Evolutionary conservation across 2,888 invertebrate species (phyloP).

Genomic region (Ptilodon capucinus): DNA sequence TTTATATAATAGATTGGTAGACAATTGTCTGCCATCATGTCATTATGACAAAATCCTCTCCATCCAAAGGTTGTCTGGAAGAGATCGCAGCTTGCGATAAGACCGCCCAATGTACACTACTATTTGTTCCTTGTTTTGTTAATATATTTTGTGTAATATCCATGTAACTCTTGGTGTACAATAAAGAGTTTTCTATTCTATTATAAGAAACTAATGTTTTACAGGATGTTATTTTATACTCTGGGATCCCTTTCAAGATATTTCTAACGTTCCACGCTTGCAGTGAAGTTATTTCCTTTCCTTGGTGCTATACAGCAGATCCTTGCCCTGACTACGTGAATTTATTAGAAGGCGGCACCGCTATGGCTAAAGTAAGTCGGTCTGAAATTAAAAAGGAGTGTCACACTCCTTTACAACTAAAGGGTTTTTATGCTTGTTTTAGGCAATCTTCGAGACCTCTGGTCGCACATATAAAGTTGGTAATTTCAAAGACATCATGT

Average conservation of each 20-base stretch:
- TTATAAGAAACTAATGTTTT: too few species aligned
- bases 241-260: slow-evolving; percentile 69
- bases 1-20: too few species aligned
- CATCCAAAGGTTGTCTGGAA: too few species aligned
- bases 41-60: too few species aligned
- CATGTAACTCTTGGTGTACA: too few species aligned
- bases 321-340: slow-evolving; percentile 71
- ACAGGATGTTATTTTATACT: slow-evolving; percentile 70
- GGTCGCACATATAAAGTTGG: slow-evolving; percentile 75
- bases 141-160: too few species aligned
- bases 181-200: slow-evolving; percentile 7
- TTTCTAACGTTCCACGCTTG: slow-evolving; percentile 68
- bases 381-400: neutral
- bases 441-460: slow-evolving; percentile 69
- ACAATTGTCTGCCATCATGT: too few species aligned
- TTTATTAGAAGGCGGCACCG: slow-evolving; percentile 68
- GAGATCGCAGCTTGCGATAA: too few species aligned
- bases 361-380: slow-evolving; percentile 64
- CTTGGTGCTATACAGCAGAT: slow-evolving; percentile 68
- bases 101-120: too few species aligned
- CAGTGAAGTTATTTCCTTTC: slow-evolving; percentile 71
- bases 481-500: slow-evolving; percentile 73
- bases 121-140: too few species aligned
- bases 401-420: neutral
- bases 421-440: slow-evolving; percentile 22